A percentile compares a stretch with the other conserved stretches of the same genome.
Evolutionary conservation across 2,888 invertebrate genomes (phyloP).

Genomic region (Sialis lutaria): DNA sequence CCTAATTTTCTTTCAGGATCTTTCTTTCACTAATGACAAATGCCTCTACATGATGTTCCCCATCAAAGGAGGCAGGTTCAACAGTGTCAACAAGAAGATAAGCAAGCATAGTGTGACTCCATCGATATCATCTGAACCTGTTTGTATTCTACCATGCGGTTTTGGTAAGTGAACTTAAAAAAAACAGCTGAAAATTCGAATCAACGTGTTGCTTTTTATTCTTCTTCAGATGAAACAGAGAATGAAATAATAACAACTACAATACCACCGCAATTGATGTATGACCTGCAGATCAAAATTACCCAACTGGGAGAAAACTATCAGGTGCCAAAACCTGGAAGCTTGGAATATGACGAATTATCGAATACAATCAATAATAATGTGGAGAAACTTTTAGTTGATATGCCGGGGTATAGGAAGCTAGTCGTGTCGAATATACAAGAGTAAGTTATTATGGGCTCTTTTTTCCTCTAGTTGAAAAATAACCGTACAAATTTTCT

Average conservation of each 20-base stretch:
- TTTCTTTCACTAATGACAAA: conserved; percentile 63
- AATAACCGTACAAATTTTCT: conserved; percentile 7
- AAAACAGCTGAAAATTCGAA: too few species aligned
- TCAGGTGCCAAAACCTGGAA: conserved; percentile 52
- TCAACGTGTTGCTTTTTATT: too few species aligned
- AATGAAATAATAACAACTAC: conserved; percentile 37
- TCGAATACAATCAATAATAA: conserved; percentile 45
- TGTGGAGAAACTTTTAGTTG: conserved; percentile 39
- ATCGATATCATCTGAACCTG: conserved; percentile 48
- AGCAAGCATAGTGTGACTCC: conserved; percentile 62
- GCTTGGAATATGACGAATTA: conserved; percentile 52
- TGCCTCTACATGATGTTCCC: conserved; percentile 82
- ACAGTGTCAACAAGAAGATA: conserved; percentile 71
- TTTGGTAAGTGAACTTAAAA: conserved; percentile 35
- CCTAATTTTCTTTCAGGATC: too few species aligned
- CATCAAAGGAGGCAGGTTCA: conserved; percentile 64
- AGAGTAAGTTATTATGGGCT: conserved; percentile 41
- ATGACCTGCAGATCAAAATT: conserved; percentile 55
- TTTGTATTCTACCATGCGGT: conserved; percentile 72
- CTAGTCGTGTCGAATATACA: conserved; percentile 51
- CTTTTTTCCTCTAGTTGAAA: too few species aligned
- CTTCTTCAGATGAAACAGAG: conserved; percentile 33
- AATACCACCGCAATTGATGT: conserved; percentile 46
- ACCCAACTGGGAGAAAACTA: conserved; percentile 63
- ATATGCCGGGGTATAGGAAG: conserved; percentile 55